Percentiles rank a stretch among this genome's conserved stretches.
phyloP scores from a whole-genome alignment of 1,140 invertebrate genomes.

The Saxidomus purpurata region DNA sequence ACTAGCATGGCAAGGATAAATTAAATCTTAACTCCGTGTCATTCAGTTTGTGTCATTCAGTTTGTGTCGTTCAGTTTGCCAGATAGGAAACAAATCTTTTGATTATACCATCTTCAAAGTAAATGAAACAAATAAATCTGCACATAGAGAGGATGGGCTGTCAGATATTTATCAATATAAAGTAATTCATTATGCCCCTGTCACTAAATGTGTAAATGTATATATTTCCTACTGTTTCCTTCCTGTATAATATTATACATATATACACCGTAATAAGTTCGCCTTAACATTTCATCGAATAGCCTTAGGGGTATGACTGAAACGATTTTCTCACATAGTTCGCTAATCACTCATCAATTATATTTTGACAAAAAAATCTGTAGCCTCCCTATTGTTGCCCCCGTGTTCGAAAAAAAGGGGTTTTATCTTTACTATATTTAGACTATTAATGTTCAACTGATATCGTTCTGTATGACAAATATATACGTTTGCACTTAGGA shows the following conservation, averaged over 20 bases:
- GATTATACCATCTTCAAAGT: no score
- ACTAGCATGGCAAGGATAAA: no score
- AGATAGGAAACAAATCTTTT: no score
- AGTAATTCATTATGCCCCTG: no score
- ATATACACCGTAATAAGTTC: not conserved
- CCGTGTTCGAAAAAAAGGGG: not conserved
- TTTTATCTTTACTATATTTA: slow-evolving; percentile 2
- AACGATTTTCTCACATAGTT: slow-evolving; percentile 1
- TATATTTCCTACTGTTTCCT: not conserved
- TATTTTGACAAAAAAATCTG: not conserved
- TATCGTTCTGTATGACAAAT: not conserved
- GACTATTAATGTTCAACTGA: not conserved
- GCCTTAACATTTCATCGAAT: not conserved
- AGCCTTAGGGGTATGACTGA: not conserved
- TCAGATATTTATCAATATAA: no score
- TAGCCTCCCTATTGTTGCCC: not conserved
- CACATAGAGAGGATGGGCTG: no score
- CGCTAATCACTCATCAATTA: slow-evolving; percentile 15
- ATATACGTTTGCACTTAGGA: not conserved
- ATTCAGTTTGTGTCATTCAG: no score
- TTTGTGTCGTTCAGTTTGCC: no score
- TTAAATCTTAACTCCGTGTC: no score
- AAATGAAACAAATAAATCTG: no score
- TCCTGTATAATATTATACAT: not conserved
- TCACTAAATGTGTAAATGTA: not conserved